Conservation (phyloP, 2,888 invertebrate species). For the Trichopoda pennipes region DNA sequence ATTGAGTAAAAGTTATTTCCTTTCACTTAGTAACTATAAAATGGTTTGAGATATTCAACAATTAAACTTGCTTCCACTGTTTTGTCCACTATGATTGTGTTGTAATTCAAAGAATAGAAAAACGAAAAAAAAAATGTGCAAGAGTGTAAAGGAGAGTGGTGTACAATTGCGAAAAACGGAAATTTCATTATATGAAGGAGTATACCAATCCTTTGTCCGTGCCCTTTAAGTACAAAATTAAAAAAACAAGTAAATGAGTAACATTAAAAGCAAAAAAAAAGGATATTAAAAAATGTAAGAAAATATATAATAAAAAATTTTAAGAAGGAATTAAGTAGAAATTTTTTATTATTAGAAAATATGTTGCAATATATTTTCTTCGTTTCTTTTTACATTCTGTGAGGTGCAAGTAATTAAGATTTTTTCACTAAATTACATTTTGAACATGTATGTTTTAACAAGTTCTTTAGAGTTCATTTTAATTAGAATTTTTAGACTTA, state of each 20-base stretch:
- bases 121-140: conserved; percentile 65
- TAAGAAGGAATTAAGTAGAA: conserved; percentile 60
- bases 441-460: conserved; percentile 16
- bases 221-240: conserved; percentile 20
- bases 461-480: conserved; percentile 29
- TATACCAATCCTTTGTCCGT: conserved; percentile 50
- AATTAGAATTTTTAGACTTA: conserved; percentile 38
- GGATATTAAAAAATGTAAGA: not conserved
- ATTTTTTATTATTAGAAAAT: conserved; percentile 67
- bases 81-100: conserved; percentile 14
- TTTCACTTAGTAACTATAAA: not conserved
- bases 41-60: not conserved
- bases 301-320: conserved; percentile 28
- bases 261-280: conserved; percentile 16
- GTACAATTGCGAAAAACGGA: conserved; percentile 66
- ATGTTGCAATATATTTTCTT: conserved; percentile 60
- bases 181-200: conserved; percentile 66
- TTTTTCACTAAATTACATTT: conserved; percentile 47
- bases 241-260: conserved; percentile 13
- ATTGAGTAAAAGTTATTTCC: not conserved
- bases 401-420: conserved; percentile 52
- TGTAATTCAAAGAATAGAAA: conserved; percentile 38
- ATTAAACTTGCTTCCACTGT: conserved; percentile 25
- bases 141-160: conserved; percentile 54
- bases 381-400: conserved; percentile 18